Base-by-base conservation (phyloP, 2,113 vertebrate species). In the Vanacampus margaritifer region DNA sequence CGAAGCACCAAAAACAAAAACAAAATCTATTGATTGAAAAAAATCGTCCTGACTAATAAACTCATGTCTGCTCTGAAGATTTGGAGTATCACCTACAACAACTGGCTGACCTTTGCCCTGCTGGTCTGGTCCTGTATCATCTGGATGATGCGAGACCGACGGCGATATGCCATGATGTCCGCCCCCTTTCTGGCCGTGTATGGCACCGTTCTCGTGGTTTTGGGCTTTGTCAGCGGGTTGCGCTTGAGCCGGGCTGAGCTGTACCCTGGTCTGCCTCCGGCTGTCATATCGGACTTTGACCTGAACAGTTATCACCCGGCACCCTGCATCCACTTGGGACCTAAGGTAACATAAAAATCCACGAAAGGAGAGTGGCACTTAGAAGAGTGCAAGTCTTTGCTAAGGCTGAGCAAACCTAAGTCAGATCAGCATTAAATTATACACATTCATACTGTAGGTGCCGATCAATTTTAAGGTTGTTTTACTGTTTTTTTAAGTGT, bases 151-250 rank as follows among this genome's bases (percentile, higher is more conserved):
- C 28, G 73, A 28, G 88, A 94, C 80, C 87, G 91, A 0, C 75
- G 90, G n/a, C 82, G 45, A 0, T 91, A 83, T 7, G 91, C 93
- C 78, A 92, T 95, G 92, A 81, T 89, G 64, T 94, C 93, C 13
- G 92, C 93, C 10, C 94, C 92, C 0, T 93, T 94, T 82, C 90
- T 96, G 81, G 93, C 93, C 11, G 65, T 85, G 46, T 89, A 90
- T 2, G 81, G 91, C 67, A 94, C 93, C 10, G 84, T 92, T 28
- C 91, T 95, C 83, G 71, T 93, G 60, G 53, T 87, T 54, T 83
- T 87, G 14, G 89, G 84, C 35, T 95, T 92, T 67, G 68, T 89
- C 32, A 92, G 89, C 36, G 89, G 88, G n/a, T 84, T 94, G 21
- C 90, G 89, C 3, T 61, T 92, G n/a, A 89, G 87, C 41, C 88